phyloP scores from a whole-genome alignment of 2,888 invertebrate species.

The Amiota minor region DNA sequence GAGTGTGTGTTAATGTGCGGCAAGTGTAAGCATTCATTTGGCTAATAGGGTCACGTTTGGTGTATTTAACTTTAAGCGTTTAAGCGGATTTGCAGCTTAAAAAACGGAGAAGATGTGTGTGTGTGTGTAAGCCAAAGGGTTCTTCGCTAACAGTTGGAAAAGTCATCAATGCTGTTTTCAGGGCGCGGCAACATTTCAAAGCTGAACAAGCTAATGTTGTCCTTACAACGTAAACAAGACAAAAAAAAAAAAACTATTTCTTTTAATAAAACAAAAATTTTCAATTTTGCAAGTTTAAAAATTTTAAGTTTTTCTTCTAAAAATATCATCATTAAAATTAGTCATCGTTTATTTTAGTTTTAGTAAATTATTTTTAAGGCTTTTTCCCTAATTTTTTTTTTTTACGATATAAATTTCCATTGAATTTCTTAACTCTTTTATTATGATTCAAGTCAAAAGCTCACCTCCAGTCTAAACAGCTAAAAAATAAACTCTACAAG shows the following conservation, averaged over 20 bases:
- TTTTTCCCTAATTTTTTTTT: constrained; percentile 48
- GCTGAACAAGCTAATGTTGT: not conserved
- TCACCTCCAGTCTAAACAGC: not conserved
- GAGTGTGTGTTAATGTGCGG: constrained; percentile 49
- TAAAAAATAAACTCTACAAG: not conserved
- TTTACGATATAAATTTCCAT: constrained; percentile 67
- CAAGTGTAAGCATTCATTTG: constrained; percentile 60
- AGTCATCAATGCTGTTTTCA: not conserved
- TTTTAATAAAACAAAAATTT: not conserved
- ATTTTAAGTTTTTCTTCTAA: constrained; percentile 17
- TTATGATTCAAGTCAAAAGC: no score
- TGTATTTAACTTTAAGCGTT: constrained; percentile 67
- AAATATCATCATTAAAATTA: constrained; percentile 27
- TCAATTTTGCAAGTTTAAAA: not conserved
- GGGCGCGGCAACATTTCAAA: not conserved
- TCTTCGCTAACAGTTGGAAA: no score
- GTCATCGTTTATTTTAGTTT: constrained; percentile 27
- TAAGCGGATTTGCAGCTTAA: constrained; percentile 71
- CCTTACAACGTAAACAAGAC: not conserved
- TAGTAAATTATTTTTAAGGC: constrained; percentile 27
- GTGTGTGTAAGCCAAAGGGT: not conserved
- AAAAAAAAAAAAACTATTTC: not conserved
- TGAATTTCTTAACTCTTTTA: constrained; percentile 53
- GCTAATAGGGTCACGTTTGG: constrained; percentile 48
- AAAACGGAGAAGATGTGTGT: constrained; percentile 29